Evolutionary conservation across 2,113 vertebrate genomes (phyloP).

Genomic region (Sinosuthora webbiana): DNA sequence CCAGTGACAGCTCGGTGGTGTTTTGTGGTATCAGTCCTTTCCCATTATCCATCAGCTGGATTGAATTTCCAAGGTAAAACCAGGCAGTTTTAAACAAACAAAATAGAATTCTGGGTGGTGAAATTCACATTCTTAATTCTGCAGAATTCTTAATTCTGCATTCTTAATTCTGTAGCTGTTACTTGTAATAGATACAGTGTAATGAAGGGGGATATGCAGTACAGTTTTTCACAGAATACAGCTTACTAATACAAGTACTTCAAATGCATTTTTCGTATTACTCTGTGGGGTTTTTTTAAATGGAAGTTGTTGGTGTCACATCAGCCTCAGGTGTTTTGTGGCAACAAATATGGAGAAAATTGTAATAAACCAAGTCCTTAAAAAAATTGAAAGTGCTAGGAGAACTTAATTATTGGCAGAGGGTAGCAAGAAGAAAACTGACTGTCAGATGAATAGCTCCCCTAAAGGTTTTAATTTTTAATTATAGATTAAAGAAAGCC

Average conservation of each 20-base stretch:
- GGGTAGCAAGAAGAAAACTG: conserved; percentile 16
- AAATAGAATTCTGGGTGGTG: not conserved
- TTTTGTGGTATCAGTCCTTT: not conserved
- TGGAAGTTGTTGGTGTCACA: not conserved
- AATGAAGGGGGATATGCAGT: not conserved
- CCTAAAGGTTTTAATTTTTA: conserved; percentile 65
- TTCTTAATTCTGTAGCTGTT: not conserved
- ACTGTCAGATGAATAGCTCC: conserved; percentile 40
- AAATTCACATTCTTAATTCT: not conserved
- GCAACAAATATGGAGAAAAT: conserved; percentile 3
- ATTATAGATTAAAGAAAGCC: conserved; percentile 58
- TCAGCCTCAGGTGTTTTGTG: not conserved
- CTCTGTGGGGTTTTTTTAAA: not conserved
- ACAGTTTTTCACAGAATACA: not conserved
- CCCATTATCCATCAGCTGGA: not conserved
- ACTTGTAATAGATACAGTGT: not conserved
- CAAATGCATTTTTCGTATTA: not conserved
- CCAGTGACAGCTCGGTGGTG: not conserved
- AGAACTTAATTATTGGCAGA: conserved; percentile 46
- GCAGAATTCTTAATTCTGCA: not conserved
- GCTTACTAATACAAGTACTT: not conserved
- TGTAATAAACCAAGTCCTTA: not conserved
- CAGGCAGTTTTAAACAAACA: not conserved
- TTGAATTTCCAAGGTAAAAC: not conserved
- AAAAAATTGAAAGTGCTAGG: not conserved